phyloP scores from a whole-genome alignment of 92 coral and sea anemone species.

The Paragorgia papillata region DNA sequence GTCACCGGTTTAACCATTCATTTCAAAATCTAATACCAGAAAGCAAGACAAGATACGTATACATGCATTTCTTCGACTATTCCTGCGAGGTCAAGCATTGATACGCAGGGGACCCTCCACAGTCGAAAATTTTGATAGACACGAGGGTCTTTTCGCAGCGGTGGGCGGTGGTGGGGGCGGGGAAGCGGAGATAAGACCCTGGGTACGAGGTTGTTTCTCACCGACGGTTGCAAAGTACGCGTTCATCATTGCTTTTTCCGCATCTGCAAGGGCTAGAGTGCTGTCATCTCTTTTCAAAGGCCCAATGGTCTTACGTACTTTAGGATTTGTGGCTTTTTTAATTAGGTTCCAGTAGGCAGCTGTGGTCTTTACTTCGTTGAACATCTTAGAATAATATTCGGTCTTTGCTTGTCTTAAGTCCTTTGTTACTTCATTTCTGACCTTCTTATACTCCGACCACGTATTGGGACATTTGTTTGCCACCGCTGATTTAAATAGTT shows the following conservation, averaged over 20 bases:
- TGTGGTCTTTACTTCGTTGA: conserved; percentile 49
- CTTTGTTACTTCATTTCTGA: conserved; percentile 51
- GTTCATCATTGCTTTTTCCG: conserved; percentile 40
- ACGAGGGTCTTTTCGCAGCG: too few species aligned
- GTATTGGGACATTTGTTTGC: conserved; percentile 23
- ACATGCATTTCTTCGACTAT: background rate
- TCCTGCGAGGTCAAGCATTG: background rate
- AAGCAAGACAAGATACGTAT: too few species aligned
- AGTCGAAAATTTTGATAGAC: too few species aligned
- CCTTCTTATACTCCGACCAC: conserved; percentile 52
- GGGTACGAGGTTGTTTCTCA: too few species aligned
- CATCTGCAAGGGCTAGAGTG: background rate
- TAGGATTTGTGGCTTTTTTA: conserved; percentile 38
- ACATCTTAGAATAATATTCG: conserved; percentile 19
- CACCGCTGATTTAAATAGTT: conserved; percentile 44
- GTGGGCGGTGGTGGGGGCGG: too few species aligned
- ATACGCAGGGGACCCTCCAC: conserved; percentile 12
- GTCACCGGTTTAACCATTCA: too few species aligned
- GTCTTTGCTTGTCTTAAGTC: conserved; percentile 36
- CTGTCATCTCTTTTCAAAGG: conserved; percentile 44
- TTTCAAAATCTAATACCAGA: too few species aligned
- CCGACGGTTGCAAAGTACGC: conserved; percentile 38
- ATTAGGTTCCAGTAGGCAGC: conserved; percentile 53
- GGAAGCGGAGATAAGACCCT: too few species aligned
- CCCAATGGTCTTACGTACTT: conserved; percentile 36